Evolutionary conservation across 35 echinoderm and acorn worm genomes (phyloP), one percentile per base, ranked within the genome.

Genomic region (Eucidaris tribuloides): DNA sequence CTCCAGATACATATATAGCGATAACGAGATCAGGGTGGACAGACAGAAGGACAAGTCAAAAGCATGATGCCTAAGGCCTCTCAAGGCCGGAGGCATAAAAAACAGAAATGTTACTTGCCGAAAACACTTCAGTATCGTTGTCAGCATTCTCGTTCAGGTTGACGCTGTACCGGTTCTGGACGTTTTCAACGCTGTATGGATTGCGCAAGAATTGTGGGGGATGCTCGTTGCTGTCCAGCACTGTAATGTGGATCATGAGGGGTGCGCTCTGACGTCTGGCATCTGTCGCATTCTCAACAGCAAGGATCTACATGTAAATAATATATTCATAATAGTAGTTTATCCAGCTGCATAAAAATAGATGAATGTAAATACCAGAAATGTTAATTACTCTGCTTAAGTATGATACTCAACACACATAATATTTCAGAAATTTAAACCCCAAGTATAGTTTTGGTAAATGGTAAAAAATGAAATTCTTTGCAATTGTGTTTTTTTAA

Each of bases 211-310:
- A 95, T 25, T 82, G 7, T 36, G 92, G 92, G 17, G 86, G 5
- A 45, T 95, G 86, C 25, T 95, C 92, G 62, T 95, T 95, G 7
- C 71, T 4, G 44, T 95, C 87, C 40, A 90, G 22, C 20, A 95
- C 54, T 11, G 77, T 86, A 13, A 95, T 65, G 3, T 43, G 54
- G 3, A 95, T 49, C 14, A 33, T 77, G 0, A 81, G 62, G 5
- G 68, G 42, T 2, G 77, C 28, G 32, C 91, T 93, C 45, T 82
- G 40, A 20, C 35, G n/a, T 29, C 30, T 32, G 23, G 22, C 64
- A 22, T 29, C 58, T 4, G 91, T 93, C 24, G 48, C 61, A 6
- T 45, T 65, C 36, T 93, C 91, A 19, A 79, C 45, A 1, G 91
- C 91, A 46, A 83, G 41, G 60, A 83, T 78, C 91, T 89, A 7